Evolutionary conservation across 2,113 vertebrate species (phyloP).

Genomic region (Grammomys surdaster): DNA sequence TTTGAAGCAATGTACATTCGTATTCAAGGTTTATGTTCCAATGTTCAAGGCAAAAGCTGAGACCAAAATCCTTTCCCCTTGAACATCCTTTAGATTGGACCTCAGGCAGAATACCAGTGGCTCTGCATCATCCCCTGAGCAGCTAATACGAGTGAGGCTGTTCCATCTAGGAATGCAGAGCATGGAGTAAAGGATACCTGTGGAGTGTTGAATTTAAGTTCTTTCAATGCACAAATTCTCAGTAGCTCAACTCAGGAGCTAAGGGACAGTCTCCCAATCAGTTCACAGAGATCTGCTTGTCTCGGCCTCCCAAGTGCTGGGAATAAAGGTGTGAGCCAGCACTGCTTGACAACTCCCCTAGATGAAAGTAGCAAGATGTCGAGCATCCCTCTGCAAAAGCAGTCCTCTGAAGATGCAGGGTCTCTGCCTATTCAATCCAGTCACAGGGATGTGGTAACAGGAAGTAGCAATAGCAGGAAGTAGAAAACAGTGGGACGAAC

Average conservation of each 20-base stretch:
- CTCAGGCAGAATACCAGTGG: not conserved
- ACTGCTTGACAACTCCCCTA: too few relatives aligned
- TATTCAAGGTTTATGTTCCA: not conserved
- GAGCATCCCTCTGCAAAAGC: too few relatives aligned
- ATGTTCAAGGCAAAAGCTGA: not conserved
- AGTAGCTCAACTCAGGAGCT: not conserved
- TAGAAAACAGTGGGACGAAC: too few relatives aligned
- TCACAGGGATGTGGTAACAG: too few relatives aligned
- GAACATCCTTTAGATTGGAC: not conserved
- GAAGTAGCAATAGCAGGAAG: too few relatives aligned
- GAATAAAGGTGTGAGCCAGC: too few relatives aligned
- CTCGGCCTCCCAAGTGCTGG: too few relatives aligned
- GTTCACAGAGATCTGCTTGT: too few relatives aligned
- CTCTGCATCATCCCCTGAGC: not conserved
- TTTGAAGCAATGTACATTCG: not conserved
- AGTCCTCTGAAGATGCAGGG: too few relatives aligned
- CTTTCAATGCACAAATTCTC: not conserved
- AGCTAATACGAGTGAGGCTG: too few relatives aligned
- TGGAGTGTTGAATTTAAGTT: not conserved
- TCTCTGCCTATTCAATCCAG: too few relatives aligned
- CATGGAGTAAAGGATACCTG: not conserved
- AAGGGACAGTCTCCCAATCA: not conserved
- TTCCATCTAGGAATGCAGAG: not conserved
- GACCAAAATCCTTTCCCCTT: constrained; percentile 20
- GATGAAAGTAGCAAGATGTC: too few relatives aligned